Evolutionary conservation across 2,113 vertebrate species (phyloP).

Genomic region (Tragelaphus scriptus): DNA sequence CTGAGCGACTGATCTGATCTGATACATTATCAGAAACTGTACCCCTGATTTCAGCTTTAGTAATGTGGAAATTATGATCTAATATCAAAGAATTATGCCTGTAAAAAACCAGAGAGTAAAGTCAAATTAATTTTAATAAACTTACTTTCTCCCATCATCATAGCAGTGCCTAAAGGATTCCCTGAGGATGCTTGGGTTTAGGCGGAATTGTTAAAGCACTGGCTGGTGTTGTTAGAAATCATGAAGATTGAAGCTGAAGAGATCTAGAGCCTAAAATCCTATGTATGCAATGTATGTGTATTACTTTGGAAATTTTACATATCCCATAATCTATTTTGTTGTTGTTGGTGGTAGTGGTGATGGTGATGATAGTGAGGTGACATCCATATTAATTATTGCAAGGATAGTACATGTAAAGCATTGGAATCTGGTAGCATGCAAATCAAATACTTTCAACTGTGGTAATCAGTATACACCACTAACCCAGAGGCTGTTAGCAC

Average conservation of each 20-base stretch:
- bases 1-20: too few relatives aligned
- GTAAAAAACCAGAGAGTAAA: background rate
- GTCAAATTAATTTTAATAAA: background rate
- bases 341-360: rapidly evolving
- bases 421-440: background rate
- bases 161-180: background rate
- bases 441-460: background rate
- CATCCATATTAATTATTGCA: background rate
- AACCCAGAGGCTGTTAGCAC: background rate
- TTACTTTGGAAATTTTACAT: background rate
- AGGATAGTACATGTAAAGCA: background rate
- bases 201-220: background rate
- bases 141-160: background rate
- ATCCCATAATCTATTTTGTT: background rate
- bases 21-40: background rate
- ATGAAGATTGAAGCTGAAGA: background rate
- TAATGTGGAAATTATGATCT: background rate
- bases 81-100: background rate
- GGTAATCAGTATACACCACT: background rate
- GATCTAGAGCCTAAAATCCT: background rate
- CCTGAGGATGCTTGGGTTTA: background rate
- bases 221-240: background rate
- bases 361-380: background rate
- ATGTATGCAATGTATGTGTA: background rate
- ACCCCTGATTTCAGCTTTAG: background rate